These are phyloP conservation scores for Canis aureus DNA, from an alignment of 2,113 vertebrate species.

Conservation along the genomic window DNA sequence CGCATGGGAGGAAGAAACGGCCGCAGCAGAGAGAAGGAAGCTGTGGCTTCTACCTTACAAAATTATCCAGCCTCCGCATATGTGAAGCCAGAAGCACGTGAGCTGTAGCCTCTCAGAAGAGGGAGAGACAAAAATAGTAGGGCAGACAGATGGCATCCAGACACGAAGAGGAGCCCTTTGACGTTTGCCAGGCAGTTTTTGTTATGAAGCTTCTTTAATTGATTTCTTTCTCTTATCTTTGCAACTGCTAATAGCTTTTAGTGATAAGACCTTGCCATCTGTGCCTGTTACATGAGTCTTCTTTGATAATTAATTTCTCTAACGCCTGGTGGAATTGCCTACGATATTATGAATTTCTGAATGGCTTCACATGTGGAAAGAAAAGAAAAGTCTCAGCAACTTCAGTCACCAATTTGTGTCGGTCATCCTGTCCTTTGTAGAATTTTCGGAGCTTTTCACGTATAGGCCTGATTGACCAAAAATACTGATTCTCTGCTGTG, in stretches of 20 bases:
- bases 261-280: background rate
- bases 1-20: background rate
- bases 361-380: background rate
- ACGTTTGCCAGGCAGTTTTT: constrained; percentile 68
- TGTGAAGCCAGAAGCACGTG: constrained; percentile 8
- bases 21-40: background rate
- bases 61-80: constrained; percentile 31
- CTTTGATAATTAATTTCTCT: constrained; percentile 13
- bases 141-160: constrained; percentile 77
- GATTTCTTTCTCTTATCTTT: constrained; percentile 78
- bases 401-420: background rate
- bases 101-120: background rate
- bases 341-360: background rate
- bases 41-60: background rate
- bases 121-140: constrained; percentile 49
- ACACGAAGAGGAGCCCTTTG: constrained; percentile 57
- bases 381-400: background rate
- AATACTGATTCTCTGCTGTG: rapidly evolving
- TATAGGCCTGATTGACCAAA: background rate
- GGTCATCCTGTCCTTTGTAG: rapidly evolving
- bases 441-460: background rate
- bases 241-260: constrained; percentile 52
- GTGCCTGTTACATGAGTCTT: background rate
- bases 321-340: background rate
- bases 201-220: constrained; percentile 67